Conservation (phyloP, 1,140 invertebrate species). For the Temnothorax longispinosus region DNA sequence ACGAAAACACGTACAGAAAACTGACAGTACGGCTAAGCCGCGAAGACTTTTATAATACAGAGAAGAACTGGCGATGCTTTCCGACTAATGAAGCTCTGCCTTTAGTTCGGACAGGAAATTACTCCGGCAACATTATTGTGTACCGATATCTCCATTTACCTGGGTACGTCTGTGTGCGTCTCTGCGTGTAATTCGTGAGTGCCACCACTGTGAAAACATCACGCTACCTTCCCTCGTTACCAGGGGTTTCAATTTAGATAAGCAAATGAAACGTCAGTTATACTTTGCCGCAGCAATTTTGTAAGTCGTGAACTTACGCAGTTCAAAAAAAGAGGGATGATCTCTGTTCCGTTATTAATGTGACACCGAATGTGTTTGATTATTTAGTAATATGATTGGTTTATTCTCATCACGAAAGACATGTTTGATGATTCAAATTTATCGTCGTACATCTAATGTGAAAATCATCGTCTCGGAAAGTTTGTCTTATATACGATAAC, state of each 20-base stretch:
- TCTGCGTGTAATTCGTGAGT: constrained; percentile 67
- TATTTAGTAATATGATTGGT: neutral
- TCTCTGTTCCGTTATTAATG: neutral
- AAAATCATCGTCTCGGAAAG: neutral
- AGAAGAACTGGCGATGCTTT: constrained; percentile 78
- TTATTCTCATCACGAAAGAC: neutral
- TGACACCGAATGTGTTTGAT: neutral
- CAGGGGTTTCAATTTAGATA: constrained; percentile 49
- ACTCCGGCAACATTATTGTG: constrained; percentile 79
- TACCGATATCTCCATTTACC: constrained; percentile 66
- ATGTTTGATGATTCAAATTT: neutral
- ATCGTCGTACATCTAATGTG: neutral
- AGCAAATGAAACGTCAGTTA: constrained; percentile 47
- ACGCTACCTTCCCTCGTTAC: constrained; percentile 32
- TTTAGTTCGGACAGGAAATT: constrained; percentile 79
- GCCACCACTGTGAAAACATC: constrained; percentile 33
- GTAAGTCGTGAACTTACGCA: neutral
- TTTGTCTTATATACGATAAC: neutral
- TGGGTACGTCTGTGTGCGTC: constrained; percentile 56
- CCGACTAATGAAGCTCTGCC: constrained; percentile 78
- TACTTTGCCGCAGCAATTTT: constrained; percentile 26
- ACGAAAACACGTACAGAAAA: neutral
- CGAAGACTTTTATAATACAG: constrained; percentile 43
- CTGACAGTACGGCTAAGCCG: neutral
- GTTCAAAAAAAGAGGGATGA: neutral